Evolutionary conservation across 2,888 invertebrate species (phyloP), one percentile per base, ranked within the genome.

Genomic region (Calameuta filiformis): DNA sequence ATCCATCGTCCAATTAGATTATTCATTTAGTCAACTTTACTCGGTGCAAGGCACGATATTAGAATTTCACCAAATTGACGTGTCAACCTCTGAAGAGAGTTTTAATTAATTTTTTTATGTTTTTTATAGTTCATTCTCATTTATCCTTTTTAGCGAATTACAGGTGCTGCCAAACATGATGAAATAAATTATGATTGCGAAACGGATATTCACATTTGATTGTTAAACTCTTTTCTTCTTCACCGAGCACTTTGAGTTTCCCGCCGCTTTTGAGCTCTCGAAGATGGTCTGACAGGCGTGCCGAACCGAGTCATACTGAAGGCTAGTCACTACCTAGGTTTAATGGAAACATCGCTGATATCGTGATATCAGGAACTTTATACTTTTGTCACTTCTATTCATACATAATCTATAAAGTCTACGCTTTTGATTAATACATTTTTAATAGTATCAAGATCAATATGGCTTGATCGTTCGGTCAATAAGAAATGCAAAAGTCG

Each of bases 401-500:
- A 23, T 56, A 56, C 9, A 23, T 56, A 56, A 56, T 56, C 23
- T 56, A 23, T 56, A 56, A 2, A 2, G 23, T 15, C 2, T 23
- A 23, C 15, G 23, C 2, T 23, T 56, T 23, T 56, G 56, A 56
- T 56, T 23, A 37, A 12, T 37, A 23, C 6, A 56, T 9, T 56
- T 56, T 56, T 56, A 2, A 23, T 56, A 1, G 2, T 15, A 56
- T 56, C 40, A 2, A 4, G 40, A 40, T 40, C 6, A 4, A 15
- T 6, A 40, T 15, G 6, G 40, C 15, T 15, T 40, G 40, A 23
- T 0, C 40, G 15, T 34, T 69, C 3, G 30, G 33, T 69, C 11
- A 30, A 33, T 33, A 15, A 69, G 11, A 12, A 69, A 11, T 33
- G 2, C 30, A 30, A 12, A 35, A 75, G 69, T 83, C 84, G 83